Percentiles rank a stretch among this genome's conserved stretches.
These are phyloP conservation scores for Squalus acanthias DNA, from an alignment of 2,797 vertebrate genomes.

Conservation along the genomic window DNA sequence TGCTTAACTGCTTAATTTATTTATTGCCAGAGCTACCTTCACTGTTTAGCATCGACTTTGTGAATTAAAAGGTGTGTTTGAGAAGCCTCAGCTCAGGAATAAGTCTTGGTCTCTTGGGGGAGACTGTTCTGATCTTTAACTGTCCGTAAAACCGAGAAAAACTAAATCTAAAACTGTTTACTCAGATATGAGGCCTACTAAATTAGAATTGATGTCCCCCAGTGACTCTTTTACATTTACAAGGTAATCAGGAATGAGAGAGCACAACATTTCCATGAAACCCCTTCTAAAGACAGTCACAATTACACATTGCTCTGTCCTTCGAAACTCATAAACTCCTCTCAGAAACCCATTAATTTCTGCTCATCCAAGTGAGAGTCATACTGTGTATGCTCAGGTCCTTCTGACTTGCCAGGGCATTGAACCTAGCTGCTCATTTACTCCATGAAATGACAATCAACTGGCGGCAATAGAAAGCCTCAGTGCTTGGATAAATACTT, in stretches of 20 bases:
- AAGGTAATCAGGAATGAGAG: slow-evolving; percentile 16
- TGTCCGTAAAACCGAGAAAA: slow-evolving; percentile 16
- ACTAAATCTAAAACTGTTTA: slow-evolving; percentile 35
- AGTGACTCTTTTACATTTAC: slow-evolving; percentile 25
- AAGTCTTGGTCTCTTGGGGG: background rate
- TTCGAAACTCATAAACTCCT: slow-evolving; percentile 20
- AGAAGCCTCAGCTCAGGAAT: background rate
- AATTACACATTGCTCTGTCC: slow-evolving; percentile 14
- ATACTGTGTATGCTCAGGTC: background rate
- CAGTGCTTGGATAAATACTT: background rate
- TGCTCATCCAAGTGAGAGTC: slow-evolving; percentile 29
- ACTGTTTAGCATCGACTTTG: slow-evolving; percentile 25
- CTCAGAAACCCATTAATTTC: slow-evolving; percentile 30
- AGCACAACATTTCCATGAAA: background rate
- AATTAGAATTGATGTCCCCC: slow-evolving; percentile 35
- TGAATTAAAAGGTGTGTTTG: slow-evolving; percentile 21
- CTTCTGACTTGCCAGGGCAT: background rate
- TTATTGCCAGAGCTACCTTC: slow-evolving; percentile 16
- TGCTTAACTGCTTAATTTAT: slow-evolving; percentile 37
- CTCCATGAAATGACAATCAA: background rate
- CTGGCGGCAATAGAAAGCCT: background rate
- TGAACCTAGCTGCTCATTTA: slow-evolving; percentile 2
- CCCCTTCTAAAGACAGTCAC: background rate
- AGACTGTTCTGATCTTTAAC: slow-evolving; percentile 25
- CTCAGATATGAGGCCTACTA: slow-evolving; percentile 3